Base-by-base conservation (phyloP, 2,113 vertebrate genomes). In the Hoplias malabaricus region DNA sequence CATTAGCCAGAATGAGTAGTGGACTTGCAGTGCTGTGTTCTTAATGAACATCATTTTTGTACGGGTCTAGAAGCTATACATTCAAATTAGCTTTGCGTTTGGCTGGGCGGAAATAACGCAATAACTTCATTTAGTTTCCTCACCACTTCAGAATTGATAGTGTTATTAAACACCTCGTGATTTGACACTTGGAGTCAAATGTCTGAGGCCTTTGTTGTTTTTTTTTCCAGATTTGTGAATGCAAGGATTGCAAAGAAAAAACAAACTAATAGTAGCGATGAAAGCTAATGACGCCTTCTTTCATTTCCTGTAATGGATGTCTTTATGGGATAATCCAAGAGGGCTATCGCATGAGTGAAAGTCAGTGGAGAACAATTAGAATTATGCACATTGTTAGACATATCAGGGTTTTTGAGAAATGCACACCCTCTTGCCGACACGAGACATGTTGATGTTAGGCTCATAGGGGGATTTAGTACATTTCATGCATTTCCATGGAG, bases 1-100 rank as follows among this genome's bases (percentile, higher is more conserved):
- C 88, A 91, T 92, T 90, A 90, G 69, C 82, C 38, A 34, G 87
- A 87, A 86, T 85, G 83, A 82, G 81, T 86, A 66, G 63, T 75
- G 74, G 38, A 75, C 78, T 84, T 81, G 72, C 70, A 80, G 83
- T 46, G 33, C 78, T 29, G 65, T 73, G 31, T 73, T 68, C 84
- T 84, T 86, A 86, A 86, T 87, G 80, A 76, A 42, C 46, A 33
- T 75, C 40, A 81, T 79, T 72, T n/a, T 72, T 71, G 63, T 66
- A 56, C 27, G 27, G 79, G 69, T 82, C 79, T 74, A 73, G 80
- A 80, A 48, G 69, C 71, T 54, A 25, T 67, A 83, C 79, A 70
- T 83, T 80, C 62, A 77, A 78, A 65, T 53, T 75, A 71, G 16
- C 34, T 62, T 66, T 29, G 10, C 62, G 12, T 48, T 61, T 68